Percentiles rank a stretch among this genome's conserved stretches.
These are phyloP conservation scores for Athalia circularis DNA, from an alignment of 2,888 invertebrate genomes.

Conservation along the genomic window DNA sequence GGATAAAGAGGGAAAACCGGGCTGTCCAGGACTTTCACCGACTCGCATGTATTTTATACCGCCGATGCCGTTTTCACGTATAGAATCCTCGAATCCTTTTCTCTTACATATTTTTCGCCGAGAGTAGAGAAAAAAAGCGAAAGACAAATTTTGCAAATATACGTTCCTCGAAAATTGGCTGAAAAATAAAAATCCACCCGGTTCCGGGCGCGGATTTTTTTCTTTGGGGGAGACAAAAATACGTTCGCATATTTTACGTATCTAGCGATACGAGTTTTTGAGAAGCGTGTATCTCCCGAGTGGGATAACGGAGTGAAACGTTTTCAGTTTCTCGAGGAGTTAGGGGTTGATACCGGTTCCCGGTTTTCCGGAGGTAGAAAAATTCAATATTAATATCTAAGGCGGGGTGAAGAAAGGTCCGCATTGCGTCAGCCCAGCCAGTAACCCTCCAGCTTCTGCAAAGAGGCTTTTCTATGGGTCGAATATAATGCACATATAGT, in stretches of 20 bases:
- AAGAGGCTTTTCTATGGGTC: background rate
- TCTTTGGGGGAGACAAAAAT: too few relatives aligned
- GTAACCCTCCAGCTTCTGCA: background rate
- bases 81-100: background rate
- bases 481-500: background rate
- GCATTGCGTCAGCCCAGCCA: constrained; percentile 72
- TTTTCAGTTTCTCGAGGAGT: constrained; percentile 5
- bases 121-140: too few relatives aligned
- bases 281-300: too few relatives aligned
- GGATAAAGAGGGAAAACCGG: background rate
- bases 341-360: constrained; percentile 12
- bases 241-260: too few relatives aligned
- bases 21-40: constrained; percentile 21
- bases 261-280: too few relatives aligned
- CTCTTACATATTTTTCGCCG: too few relatives aligned
- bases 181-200: constrained; percentile 15
- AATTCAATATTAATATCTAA: constrained; percentile 87
- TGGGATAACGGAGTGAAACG: background rate
- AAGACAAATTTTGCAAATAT: background rate
- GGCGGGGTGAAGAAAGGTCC: constrained; percentile 80
- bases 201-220: too few relatives aligned
- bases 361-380: constrained; percentile 76
- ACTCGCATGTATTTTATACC: background rate
- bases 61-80: too few relatives aligned
- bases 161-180: too few relatives aligned